A percentile compares a stretch with the other conserved stretches of the same genome.
These are phyloP conservation scores for Hypanus sabinus DNA, from an alignment of 2,113 vertebrate genomes.

Conservation along the genomic window DNA sequence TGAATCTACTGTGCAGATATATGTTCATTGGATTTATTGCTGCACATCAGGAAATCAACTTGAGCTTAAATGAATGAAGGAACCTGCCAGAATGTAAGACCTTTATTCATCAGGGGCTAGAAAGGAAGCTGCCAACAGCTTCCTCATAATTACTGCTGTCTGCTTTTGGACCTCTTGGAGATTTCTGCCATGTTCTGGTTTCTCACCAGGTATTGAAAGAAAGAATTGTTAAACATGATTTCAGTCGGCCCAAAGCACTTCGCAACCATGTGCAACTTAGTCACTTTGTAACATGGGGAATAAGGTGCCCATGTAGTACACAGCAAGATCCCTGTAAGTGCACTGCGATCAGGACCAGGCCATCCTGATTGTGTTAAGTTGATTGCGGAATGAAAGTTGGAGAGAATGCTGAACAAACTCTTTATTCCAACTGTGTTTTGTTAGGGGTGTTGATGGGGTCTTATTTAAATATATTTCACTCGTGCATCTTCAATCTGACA, in stretches of 20 bases:
- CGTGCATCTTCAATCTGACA: not conserved
- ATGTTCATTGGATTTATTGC: constrained; percentile 22
- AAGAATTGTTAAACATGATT: not conserved
- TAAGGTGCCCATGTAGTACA: not conserved
- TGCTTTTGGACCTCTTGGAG: not conserved
- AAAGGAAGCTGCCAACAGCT: not conserved
- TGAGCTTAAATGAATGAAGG: not conserved
- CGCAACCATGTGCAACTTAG: not conserved
- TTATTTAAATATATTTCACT: not conserved
- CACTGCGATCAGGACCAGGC: not conserved
- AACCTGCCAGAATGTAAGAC: not conserved
- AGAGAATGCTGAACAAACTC: no score
- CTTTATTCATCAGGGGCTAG: not conserved
- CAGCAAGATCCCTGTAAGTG: not conserved
- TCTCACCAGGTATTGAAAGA: not conserved
- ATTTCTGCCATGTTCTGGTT: not conserved
- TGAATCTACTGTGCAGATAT: not conserved
- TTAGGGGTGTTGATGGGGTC: no score
- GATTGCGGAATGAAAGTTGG: not conserved
- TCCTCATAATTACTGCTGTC: constrained; percentile 3
- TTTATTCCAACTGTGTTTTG: not conserved
- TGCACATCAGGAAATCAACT: not conserved
- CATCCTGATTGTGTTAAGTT: not conserved
- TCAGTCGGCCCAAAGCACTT: not conserved
- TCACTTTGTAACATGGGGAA: not conserved